phyloP scores from a whole-genome alignment of 2,888 invertebrate species.

The Nephrotoma appendiculata region DNA sequence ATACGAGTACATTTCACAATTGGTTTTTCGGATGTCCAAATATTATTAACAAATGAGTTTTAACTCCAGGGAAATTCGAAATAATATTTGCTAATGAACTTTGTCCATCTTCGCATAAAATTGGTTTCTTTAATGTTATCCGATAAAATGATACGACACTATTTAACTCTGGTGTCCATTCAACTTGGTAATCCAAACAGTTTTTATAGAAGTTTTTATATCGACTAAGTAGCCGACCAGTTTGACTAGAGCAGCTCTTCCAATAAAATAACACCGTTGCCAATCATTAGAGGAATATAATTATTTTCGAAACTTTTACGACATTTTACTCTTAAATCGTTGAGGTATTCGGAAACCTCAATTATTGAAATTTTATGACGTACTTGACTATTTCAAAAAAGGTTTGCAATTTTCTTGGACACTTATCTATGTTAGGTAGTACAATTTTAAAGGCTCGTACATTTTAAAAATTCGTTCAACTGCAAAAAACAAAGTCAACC shows the following conservation, averaged over 20 bases:
- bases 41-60: too few species aligned
- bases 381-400: neutral
- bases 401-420: neutral
- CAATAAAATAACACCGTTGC: neutral
- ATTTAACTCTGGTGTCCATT: too few species aligned
- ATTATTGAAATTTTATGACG: neutral
- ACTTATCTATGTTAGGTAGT: neutral
- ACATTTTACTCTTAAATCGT: constrained; percentile 3
- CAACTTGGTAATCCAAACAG: too few species aligned
- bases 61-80: too few species aligned
- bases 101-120: too few species aligned
- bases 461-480: neutral
- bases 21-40: too few species aligned
- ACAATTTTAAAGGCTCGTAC: neutral
- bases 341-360: neutral
- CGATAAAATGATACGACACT: too few species aligned
- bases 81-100: too few species aligned
- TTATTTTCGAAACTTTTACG: neutral
- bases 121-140: too few species aligned
- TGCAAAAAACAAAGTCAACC: neutral
- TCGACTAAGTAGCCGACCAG: too few species aligned
- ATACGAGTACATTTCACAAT: too few species aligned
- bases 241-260: neutral
- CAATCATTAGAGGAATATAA: neutral
- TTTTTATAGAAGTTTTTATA: too few species aligned